A percentile compares a stretch with the other conserved stretches of the same genome.
Conservation (phyloP, 2,888 invertebrate genomes). For the Mythimna albipuncta region DNA sequence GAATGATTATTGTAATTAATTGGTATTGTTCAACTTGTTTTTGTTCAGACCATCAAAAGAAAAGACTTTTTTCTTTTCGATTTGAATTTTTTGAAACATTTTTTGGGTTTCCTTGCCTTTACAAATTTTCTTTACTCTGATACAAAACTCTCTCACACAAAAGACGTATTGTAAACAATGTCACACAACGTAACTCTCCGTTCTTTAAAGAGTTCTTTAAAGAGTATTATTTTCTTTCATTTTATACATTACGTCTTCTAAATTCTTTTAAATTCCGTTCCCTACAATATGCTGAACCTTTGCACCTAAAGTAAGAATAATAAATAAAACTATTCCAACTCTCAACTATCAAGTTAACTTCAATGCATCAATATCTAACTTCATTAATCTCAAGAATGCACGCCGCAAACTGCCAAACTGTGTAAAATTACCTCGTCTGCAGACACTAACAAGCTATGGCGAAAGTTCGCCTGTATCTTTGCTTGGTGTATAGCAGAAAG, state of each 20-base stretch:
- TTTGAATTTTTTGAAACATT: slow-evolving; percentile 28
- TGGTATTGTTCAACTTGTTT: slow-evolving; percentile 49
- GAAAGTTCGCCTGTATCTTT: slow-evolving; percentile 69
- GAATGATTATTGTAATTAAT: slow-evolving; percentile 59
- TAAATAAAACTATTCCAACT: slow-evolving; percentile 10
- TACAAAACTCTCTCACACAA: neutral
- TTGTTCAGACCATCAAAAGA: slow-evolving; percentile 33
- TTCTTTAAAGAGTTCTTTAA: too few relatives aligned
- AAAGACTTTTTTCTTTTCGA: slow-evolving; percentile 28
- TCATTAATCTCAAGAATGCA: slow-evolving; percentile 67
- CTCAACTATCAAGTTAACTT: slow-evolving; percentile 22
- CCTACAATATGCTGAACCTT: neutral
- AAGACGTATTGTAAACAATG: too few relatives aligned
- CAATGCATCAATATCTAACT: slow-evolving; percentile 55
- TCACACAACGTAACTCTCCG: too few relatives aligned
- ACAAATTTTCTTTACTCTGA: slow-evolving; percentile 26
- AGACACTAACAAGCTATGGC: slow-evolving; percentile 63
- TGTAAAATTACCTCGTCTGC: slow-evolving; percentile 69
- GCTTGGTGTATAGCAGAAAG: slow-evolving; percentile 65
- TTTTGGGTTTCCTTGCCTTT: slow-evolving; percentile 29
- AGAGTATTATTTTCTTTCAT: too few relatives aligned
- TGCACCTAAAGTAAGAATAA: neutral
- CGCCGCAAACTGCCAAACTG: slow-evolving; percentile 67
- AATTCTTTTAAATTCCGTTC: neutral
- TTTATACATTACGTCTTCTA: too few relatives aligned